Evolutionary conservation across 2,888 invertebrate genomes (phyloP), one percentile per base, ranked within the genome.

Genomic region (Scaptomyza reducta): DNA sequence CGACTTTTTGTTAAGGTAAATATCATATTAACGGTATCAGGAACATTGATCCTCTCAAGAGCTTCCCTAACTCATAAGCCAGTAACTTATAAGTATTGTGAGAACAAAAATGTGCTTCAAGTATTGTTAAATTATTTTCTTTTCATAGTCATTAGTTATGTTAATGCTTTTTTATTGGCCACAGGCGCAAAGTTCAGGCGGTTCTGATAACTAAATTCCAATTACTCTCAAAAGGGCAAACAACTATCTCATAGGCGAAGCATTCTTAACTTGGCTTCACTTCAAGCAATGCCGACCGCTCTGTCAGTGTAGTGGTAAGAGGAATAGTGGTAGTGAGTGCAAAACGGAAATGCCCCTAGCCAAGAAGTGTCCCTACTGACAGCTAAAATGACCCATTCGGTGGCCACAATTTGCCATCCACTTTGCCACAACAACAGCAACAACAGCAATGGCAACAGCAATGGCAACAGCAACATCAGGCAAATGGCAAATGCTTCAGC

Each of bases 341-440:
- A 33, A 38, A 72, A 29, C 72, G 72, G 72, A 73, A 73, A 57
- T 73, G 73, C 41, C 73, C 68, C 53, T 50, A 56, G 68, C 55
- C 53, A 47, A 53, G 62, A 58, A 62, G 73, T 72, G 59, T 73
- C 72, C 73, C 73, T 73, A 68, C 73, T 73, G 72, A 72, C 72
- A 72, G 68, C 73, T 72, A 59, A 72, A 72, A 72, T 72, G 72
- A 72, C 68, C 73, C 73, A 73, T 73, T 68, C 59, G 73, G 55
- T 73, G 73, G 73, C 68, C 73, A 68, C 73, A 73, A 73, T 72
- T 72, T 72, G 72, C 72, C 72, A 72, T 35, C 54, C 54, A 65
- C 59, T 68, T 65, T 67, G 72, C 57, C 57, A 50, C 44, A 57
- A 27, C 45, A 29, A 38, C 57, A 38, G 29, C 33, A 50, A 60